Conservation (phyloP, 2,113 vertebrate genomes). For the Deroptyus accipitrinus region DNA sequence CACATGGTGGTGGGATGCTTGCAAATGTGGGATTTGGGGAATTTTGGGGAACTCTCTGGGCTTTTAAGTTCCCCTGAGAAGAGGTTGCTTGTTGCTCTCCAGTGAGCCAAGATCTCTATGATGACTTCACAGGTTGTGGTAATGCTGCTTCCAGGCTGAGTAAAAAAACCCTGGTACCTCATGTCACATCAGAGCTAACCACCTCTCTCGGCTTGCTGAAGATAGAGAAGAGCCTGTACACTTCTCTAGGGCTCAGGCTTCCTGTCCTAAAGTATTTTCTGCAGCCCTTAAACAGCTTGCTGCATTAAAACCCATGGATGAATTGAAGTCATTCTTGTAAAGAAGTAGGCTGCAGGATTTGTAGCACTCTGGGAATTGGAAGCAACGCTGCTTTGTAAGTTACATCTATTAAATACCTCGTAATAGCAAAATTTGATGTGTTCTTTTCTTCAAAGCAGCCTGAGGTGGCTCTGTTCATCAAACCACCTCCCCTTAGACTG, state of each 20-base stretch:
- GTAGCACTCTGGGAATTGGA: constrained; percentile 20
- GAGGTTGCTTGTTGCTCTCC: not conserved
- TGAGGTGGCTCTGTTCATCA: not conserved
- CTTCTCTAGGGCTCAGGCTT: not conserved
- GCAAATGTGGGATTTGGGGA: not conserved
- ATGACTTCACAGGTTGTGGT: not conserved
- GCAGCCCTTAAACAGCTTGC: constrained; percentile 24
- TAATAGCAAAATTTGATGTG: constrained; percentile 33
- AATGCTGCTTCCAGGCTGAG: not conserved
- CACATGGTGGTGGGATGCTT: accelerated
- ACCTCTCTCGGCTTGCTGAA: not conserved
- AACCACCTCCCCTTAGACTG: not conserved
- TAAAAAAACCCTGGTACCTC: not conserved
- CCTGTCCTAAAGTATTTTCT: not conserved
- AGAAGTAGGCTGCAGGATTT: constrained; percentile 24
- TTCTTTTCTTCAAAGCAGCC: not conserved
- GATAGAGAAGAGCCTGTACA: not conserved
- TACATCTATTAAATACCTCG: constrained; percentile 50
- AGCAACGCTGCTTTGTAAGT: constrained; percentile 39
- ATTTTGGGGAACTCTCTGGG: not conserved
- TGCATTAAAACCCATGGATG: constrained; percentile 1
- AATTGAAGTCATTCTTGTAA: not conserved
- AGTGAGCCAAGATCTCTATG: not conserved
- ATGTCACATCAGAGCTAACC: not conserved
- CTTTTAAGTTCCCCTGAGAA: not conserved